A percentile compares a stretch with the other conserved stretches of the same genome.
Conservation (phyloP, 2,113 vertebrate species). For the Petaurus breviceps region DNA sequence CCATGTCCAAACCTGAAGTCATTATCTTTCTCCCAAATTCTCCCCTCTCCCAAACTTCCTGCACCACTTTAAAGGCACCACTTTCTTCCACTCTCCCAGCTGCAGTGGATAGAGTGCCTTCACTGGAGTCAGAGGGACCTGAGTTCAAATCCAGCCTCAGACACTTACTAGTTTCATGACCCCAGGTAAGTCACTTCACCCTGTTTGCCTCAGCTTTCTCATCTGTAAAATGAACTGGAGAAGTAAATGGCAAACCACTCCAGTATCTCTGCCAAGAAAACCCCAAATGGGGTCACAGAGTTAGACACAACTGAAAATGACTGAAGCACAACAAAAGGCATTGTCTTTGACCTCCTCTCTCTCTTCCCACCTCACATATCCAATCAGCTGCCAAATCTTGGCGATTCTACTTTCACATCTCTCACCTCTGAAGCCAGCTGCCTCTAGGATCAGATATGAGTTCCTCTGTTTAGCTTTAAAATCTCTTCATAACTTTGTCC, state of each 20-base stretch:
- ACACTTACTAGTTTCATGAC: neutral
- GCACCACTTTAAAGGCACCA: neutral
- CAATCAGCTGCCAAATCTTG: neutral
- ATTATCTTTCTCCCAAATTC: neutral
- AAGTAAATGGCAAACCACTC: too few relatives aligned
- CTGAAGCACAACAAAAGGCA: too few relatives aligned
- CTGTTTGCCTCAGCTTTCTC: too few relatives aligned
- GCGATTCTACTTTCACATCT: neutral
- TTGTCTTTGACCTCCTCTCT: neutral
- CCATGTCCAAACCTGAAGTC: neutral
- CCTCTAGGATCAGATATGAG: too few relatives aligned
- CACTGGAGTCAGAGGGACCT: neutral
- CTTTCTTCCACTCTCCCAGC: neutral
- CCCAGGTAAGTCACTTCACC: neutral
- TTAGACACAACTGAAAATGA: too few relatives aligned
- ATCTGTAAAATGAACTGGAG: too few relatives aligned
- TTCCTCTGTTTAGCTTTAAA: neutral
- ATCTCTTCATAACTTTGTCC: neutral
- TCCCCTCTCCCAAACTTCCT: neutral
- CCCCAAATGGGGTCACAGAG: too few relatives aligned
- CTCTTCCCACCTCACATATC: neutral
- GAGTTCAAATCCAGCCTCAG: neutral
- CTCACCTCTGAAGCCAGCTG: neutral
- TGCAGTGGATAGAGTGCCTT: too few relatives aligned
- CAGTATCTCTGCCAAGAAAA: too few relatives aligned